Conservation (phyloP, 2,797 vertebrate species). For the Morelia viridis region DNA sequence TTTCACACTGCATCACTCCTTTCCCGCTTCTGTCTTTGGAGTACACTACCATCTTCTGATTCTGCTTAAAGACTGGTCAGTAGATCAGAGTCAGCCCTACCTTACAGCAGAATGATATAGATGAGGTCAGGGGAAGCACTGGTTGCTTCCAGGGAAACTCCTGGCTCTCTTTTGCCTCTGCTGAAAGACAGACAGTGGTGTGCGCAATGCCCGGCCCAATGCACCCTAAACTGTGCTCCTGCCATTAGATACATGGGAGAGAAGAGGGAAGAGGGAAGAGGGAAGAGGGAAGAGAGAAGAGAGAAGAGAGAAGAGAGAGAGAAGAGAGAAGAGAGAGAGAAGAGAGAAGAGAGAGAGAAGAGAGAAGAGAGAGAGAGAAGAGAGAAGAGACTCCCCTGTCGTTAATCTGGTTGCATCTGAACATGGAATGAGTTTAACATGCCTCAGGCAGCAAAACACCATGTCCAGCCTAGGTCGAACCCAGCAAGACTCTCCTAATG, state of each 20-base stretch:
- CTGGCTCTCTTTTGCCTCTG: not conserved
- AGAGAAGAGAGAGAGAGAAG: no score
- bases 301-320: not conserved
- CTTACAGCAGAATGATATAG: not conserved
- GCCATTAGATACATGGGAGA: not conserved
- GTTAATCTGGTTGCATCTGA: not conserved
- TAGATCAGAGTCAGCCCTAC: not conserved
- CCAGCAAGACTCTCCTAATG: not conserved
- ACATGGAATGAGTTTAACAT: not conserved
- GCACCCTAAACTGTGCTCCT: not conserved
- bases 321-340: not conserved
- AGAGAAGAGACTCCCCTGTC: not conserved
- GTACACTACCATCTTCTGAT: not conserved
- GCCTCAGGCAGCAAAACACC: not conserved
- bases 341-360: not conserved
- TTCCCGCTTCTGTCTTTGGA: not conserved
- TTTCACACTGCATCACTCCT: not conserved
- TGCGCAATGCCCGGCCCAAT: not conserved
- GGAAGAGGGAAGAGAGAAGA: not conserved
- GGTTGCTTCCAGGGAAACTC: not conserved
- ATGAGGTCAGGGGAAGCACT: not conserved
- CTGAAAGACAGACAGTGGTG: not conserved
- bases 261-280: not conserved
- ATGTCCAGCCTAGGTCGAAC: not conserved
- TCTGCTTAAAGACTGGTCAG: not conserved